Conservation (phyloP, 2,113 vertebrate genomes). For the Ictidomys tridecemlineatus region DNA sequence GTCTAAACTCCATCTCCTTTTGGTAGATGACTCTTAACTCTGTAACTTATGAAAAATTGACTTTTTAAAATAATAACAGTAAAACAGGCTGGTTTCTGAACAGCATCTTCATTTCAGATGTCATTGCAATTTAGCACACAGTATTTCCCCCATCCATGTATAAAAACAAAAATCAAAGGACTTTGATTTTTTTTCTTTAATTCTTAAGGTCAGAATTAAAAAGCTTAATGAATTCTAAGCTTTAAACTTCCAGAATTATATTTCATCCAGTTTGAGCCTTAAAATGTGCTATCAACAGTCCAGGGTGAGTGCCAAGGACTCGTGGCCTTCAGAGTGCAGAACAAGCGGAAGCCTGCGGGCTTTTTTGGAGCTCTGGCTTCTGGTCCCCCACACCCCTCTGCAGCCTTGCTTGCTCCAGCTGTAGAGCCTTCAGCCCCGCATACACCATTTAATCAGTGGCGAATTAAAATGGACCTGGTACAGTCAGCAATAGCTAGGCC, state of each 20-base stretch:
- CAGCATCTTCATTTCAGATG: conserved; percentile 45
- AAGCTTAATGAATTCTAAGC: conserved; percentile 64
- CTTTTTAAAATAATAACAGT: not conserved
- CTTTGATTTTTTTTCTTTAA: not conserved
- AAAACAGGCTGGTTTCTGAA: conserved; percentile 3
- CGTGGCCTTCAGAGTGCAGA: not conserved
- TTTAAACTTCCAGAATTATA: conserved; percentile 28
- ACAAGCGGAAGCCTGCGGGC: too few relatives aligned
- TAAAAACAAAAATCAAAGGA: conserved; percentile 46
- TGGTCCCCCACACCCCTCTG: not conserved
- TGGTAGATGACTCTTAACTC: not conserved
- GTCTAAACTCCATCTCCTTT: not conserved
- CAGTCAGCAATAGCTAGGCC: conserved; percentile 78
- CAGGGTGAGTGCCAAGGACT: not conserved
- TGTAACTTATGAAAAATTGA: not conserved
- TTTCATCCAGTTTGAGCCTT: conserved; percentile 26
- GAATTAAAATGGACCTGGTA: conserved; percentile 75
- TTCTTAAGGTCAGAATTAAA: conserved; percentile 71
- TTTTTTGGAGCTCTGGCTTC: not conserved
- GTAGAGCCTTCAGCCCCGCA: conserved; percentile 65
- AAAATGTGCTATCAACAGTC: not conserved
- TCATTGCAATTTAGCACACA: conserved; percentile 43
- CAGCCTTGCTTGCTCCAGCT: conserved; percentile 63
- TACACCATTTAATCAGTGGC: conserved; percentile 78
- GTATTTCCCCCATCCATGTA: not conserved